Conservation (phyloP, 1,140 invertebrate species). For the Panonychus citri region DNA sequence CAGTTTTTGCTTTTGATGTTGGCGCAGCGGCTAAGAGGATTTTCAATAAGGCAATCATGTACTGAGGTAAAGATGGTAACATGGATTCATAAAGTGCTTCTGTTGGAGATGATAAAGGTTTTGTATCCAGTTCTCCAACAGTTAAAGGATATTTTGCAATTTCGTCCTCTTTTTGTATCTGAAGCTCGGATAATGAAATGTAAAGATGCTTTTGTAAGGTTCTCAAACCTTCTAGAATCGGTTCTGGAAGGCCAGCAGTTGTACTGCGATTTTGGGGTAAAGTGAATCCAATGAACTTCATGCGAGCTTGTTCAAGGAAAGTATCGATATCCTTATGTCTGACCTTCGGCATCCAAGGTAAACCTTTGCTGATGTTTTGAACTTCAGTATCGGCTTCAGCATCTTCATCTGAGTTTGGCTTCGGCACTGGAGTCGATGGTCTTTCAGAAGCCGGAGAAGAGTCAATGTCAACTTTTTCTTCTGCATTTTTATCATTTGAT, state of each 20-base stretch:
- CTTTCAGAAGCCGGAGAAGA: slow-evolving; percentile 12
- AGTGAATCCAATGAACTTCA: slow-evolving; percentile 85
- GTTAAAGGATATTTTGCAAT: slow-evolving; percentile 29
- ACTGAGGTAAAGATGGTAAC: slow-evolving; percentile 74
- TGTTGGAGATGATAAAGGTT: slow-evolving; percentile 30
- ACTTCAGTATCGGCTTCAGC: slow-evolving; percentile 17
- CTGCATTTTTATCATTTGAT: neutral
- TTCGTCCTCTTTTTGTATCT: slow-evolving; percentile 29
- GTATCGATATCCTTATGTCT: slow-evolving; percentile 69
- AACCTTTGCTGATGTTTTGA: slow-evolving; percentile 19
- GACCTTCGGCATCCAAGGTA: slow-evolving; percentile 94
- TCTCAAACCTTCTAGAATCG: slow-evolving; percentile 79
- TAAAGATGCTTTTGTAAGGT: slow-evolving; percentile 48
- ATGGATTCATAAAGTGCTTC: slow-evolving; percentile 78
- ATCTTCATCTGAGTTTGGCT: slow-evolving; percentile 20
- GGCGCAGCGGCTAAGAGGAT: slow-evolving; percentile 88
- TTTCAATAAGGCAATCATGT: slow-evolving; percentile 90
- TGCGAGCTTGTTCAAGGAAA: slow-evolving; percentile 67
- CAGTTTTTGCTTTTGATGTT: slow-evolving; percentile 89
- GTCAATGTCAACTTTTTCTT: slow-evolving; percentile 8
- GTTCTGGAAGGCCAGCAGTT: slow-evolving; percentile 69
- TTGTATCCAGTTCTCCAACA: slow-evolving; percentile 4
- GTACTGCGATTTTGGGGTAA: slow-evolving; percentile 40
- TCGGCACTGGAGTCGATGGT: slow-evolving; percentile 13
- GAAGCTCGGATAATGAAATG: slow-evolving; percentile 27